Base-by-base conservation (phyloP, 2,113 vertebrate species). In the Suncus etruscus region DNA sequence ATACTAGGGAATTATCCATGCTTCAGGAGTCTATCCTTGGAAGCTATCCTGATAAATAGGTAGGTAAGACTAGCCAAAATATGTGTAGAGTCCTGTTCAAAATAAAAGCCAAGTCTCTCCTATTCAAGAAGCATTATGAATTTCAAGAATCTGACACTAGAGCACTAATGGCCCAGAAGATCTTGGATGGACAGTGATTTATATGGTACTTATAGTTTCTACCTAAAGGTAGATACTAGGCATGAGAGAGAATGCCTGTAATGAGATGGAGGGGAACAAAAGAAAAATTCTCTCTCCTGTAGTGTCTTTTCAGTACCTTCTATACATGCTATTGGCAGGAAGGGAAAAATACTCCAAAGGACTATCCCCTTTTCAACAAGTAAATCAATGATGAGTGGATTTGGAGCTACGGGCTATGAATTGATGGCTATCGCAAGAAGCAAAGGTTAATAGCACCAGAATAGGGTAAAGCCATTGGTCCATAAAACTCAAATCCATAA, bases 371-470 rank as follows among this genome's bases (percentile, higher is more conserved):
- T 72, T 68, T 82, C 72, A 70, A 20, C 8, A 83, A 61, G 80
- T 90, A 47, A 86, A 47, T 68, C 75, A 66, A 12, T 77, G 69
- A 48, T 51, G 2, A 12, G 65, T 81, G 22, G n/a, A 77, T 83
- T 16, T 66, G 11, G 31, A 84, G 10, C 63, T 73, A 1, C 5
- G 20, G 20, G 58, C n/a, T 80, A 58, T 27, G 76, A 66, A 68
- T 31, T 80, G 39, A 45, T 50, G 83, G 50, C 20, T 51, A 18
- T 29, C 45, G 83, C n/a, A 45, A 90, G 50, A 58, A 45, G 76
- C 78, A 77, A 83, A 88, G 91, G 51, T 83, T 75, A 54, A 32
- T 18, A 68, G 83, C n/a, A 72, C 51, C 45, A 27, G 11, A 80
- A 47, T 70, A 31, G n/a, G 31, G 47, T 88, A 58, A 89, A 50